Percentiles rank a stretch among this genome's conserved stretches.
Evolutionary conservation across 2,797 vertebrate species (phyloP).

Genomic region (Phataginus tetradactyla): DNA sequence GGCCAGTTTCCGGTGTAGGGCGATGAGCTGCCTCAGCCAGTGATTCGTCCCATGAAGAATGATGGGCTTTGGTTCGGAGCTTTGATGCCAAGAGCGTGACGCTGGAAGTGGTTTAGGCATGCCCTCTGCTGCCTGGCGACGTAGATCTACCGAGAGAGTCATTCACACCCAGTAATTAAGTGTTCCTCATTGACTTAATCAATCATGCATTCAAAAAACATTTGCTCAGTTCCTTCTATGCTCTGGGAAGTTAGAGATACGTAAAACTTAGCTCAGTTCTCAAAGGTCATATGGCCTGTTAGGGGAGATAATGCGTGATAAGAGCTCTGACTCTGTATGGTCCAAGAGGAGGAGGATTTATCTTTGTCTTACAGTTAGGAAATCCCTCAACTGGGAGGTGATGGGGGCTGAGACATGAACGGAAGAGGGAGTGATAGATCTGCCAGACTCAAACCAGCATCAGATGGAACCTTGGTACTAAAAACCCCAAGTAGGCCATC

Average conservation of each 20-base stretch:
- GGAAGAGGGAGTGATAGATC: not conserved
- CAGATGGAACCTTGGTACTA: not conserved
- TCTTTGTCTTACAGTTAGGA: not conserved
- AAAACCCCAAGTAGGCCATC: not conserved
- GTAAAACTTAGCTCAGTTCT: not conserved
- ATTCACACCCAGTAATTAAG: not conserved
- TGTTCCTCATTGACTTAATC: not conserved
- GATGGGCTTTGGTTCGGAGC: not conserved
- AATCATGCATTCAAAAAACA: not conserved
- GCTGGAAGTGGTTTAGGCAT: not conserved
- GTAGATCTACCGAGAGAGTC: not conserved
- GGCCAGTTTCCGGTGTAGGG: not conserved
- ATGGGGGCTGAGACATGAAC: not conserved
- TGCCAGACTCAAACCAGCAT: not conserved
- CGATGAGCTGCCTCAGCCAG: not conserved
- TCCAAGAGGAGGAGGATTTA: not conserved
- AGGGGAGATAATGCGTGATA: not conserved
- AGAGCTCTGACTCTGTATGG: not conserved
- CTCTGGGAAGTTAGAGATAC: not conserved
- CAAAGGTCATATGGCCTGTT: not conserved
- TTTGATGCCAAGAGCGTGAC: not conserved
- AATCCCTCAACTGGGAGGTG: not conserved
- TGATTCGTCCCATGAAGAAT: not conserved
- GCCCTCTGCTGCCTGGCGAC: not conserved
- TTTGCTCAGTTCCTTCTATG: not conserved